Conservation (phyloP, 1,140 invertebrate genomes). For the Cecropterus lyciades region DNA sequence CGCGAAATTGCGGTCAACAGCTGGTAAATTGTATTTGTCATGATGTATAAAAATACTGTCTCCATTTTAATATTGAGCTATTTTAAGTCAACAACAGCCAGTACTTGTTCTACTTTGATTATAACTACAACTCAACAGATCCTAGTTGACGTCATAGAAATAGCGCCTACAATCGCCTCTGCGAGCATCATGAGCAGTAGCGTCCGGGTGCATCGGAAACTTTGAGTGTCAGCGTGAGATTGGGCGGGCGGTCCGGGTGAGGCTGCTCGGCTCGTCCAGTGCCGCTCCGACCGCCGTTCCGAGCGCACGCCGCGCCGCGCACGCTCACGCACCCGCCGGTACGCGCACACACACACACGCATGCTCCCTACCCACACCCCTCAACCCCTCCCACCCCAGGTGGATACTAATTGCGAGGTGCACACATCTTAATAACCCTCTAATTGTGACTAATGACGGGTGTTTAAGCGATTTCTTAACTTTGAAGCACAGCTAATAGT, state of each 20-base stretch:
- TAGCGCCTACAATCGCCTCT: background rate
- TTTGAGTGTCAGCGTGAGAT: slow-evolving; percentile 47
- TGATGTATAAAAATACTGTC: no score
- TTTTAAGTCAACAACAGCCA: no score
- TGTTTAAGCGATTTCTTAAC: slow-evolving; percentile 9
- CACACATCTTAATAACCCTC: slow-evolving; percentile 43
- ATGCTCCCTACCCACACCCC: slow-evolving; percentile 56
- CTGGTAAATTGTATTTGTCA: no score
- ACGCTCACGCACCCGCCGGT: slow-evolving; percentile 69
- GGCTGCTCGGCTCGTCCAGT: slow-evolving; percentile 63
- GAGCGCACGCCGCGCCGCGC: slow-evolving; percentile 76
- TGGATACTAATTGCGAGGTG: slow-evolving; percentile 73
- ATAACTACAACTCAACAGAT: background rate
- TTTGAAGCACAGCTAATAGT: slow-evolving; percentile 15
- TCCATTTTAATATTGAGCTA: no score
- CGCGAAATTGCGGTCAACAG: no score
- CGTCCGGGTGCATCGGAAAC: slow-evolving; percentile 35
- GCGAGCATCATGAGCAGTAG: no score
- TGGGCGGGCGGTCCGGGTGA: slow-evolving; percentile 62
- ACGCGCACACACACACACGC: slow-evolving; percentile 64
- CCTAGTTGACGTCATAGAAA: slow-evolving; percentile 2
- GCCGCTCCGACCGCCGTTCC: slow-evolving; percentile 64
- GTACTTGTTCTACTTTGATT: background rate
- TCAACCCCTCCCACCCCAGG: slow-evolving; percentile 44
- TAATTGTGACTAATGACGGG: slow-evolving; percentile 13